A percentile compares a stretch with the other conserved stretches of the same genome.
Evolutionary conservation across 1,140 invertebrate species (phyloP).

Genomic region (Drosophila neocordata): DNA sequence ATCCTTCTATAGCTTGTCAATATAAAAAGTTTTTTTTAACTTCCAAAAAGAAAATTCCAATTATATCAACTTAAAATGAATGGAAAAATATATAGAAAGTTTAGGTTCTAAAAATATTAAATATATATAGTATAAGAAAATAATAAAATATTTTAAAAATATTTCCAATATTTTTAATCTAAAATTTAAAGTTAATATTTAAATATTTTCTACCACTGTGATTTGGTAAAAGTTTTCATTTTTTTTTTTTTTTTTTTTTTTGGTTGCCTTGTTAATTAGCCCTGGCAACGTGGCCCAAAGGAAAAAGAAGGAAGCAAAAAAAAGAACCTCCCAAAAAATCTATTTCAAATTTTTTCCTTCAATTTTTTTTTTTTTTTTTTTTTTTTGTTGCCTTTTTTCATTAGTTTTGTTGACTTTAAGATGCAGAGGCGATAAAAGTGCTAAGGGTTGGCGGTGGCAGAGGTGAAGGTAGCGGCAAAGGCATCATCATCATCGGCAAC

Average conservation of each 20-base stretch:
- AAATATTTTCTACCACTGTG: neutral
- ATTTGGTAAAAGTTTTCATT: neutral
- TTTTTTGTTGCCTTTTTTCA: slow-evolving; percentile 36
- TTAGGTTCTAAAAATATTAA: no score
- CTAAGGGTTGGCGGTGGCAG: slow-evolving; percentile 16
- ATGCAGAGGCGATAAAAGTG: slow-evolving; percentile 65
- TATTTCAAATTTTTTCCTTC: slow-evolving; percentile 29
- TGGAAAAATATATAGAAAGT: no score
- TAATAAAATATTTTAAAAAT: no score
- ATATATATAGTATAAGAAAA: no score
- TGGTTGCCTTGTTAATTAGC: slow-evolving; percentile 63
- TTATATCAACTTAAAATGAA: no score
- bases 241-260: neutral
- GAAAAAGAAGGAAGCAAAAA: slow-evolving; percentile 1
- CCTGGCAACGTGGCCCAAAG: slow-evolving; percentile 40
- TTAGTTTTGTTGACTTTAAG: slow-evolving; percentile 70
- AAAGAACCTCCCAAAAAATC: slow-evolving; percentile 26
- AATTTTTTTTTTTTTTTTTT: slow-evolving; percentile 23
- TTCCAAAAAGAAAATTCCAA: no score
- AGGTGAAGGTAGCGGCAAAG: slow-evolving; percentile 19
- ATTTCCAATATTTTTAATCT: no score
- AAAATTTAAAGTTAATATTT: no score
- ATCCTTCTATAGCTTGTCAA: no score
- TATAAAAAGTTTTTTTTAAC: no score
- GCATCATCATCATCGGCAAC: slow-evolving; percentile 38